Base-by-base conservation (phyloP, 2,113 vertebrate genomes). In the Martes martes region DNA sequence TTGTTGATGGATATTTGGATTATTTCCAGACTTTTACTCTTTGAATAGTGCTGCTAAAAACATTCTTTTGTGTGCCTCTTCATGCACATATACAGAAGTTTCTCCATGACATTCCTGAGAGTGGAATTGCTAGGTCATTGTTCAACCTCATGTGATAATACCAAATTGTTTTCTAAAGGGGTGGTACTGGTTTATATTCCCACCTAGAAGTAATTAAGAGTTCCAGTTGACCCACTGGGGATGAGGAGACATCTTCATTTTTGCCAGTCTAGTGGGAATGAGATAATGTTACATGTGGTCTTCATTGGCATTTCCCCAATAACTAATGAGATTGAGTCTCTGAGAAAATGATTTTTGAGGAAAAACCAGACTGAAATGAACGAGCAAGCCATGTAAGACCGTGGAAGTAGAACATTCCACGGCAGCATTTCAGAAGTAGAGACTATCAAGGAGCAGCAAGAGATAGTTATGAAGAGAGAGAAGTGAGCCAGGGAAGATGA, bases 151-250 rank as follows among this genome's bases (percentile, higher is more conserved):
- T 4, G 0, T 67, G 57, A 74, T 39, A 61, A 59, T 36, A 61
- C 19, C 16, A 23, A 13, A 73, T 89, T 95, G 45, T 97, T 97
- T 97, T 74, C 80, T n/a, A 86, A 93, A 94, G 16, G 26, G 78
- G 45, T 86, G 85, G 52, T 28, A 42, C 65, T 42, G 57, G n/a
- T 97, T 86, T 73, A 67, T 69, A 39, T 91, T 93, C 61, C 59
- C 33, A 55, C 47, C 65, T 52, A 8, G 26, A 81, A 24, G 18
- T 74, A 67, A 93, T 73, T 91, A 61, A 95, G 47, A 82, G 6
- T 92, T 73, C 78, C 15, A 23, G n/a, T 57, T 93, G 57, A 71
- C 57, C 57, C 33, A n/a, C 61, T 74, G 90, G 79, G 14, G 47
- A 39, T 84, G 91, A 85, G 65, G 73, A 83, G 19, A 57, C 39